Base-by-base conservation (phyloP, 92 coral and sea anemone genomes). In the Palythoa caribaeorum region DNA sequence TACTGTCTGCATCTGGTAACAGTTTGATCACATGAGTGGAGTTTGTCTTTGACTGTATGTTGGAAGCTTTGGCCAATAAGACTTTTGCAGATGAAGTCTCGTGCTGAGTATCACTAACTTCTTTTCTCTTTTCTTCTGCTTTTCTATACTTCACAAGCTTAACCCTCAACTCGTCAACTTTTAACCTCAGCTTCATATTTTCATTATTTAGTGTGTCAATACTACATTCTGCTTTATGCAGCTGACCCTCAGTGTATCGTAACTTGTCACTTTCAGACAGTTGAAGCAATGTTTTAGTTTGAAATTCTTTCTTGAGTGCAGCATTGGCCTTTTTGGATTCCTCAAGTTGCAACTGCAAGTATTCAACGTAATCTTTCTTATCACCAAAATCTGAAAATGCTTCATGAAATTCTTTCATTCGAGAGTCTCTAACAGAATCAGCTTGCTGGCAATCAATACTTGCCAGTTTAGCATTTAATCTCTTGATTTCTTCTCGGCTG, bases 311-410 rank as follows among this genome's bases (percentile, higher is more conserved):
- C 85, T 97, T 96, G 74, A 97, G 77, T 10, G 81, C 91, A 55
- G 90, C 88, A 37, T 89, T 79, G 21, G 88, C 84, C 52, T 95
- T 93, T 84, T 97, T 92, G 47, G 93, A 88, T 48, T 93, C 94
- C 52, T 94, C 93, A 76, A 97, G 77, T 79, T 94, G 97, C 20
- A 92, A 71, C 52, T 97, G 96, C 71, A 97, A 94, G 87, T 93
- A 97, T 73, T 92, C 92, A 16, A 97, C 98, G 79, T 97, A 97
- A 78, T 95, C 98, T 62, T 97, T 95, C 73, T 97, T 95, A 44
- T 95, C 98, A 53, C 98, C 94, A 88, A 97, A 97, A 68, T 97
- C 99, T 17, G 98, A 95, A 88, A 97, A 95, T 19, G 95, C 98
- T 59, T 95, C 98, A 77, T 94, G 98, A 62, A 95, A 94, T 74